Base-by-base conservation (phyloP, 2,888 invertebrate species). In the Zelleria hepariella region DNA sequence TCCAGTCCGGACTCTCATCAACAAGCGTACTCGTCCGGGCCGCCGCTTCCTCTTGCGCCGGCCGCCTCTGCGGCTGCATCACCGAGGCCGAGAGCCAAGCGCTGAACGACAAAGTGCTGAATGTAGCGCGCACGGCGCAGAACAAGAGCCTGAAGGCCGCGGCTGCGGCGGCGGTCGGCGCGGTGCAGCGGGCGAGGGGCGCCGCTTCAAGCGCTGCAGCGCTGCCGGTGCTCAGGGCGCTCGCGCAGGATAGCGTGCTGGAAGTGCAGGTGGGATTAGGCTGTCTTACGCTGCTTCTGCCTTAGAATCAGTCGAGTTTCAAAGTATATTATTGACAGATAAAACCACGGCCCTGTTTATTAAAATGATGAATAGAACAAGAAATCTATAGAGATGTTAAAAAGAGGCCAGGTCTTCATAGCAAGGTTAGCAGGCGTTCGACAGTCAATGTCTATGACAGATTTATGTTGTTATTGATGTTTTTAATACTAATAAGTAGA, bases 121-220 rank as follows among this genome's bases (percentile, higher is more conserved):
- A n/a, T 54, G n/a, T 54, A 56, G 85, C 86, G 0, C 70, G 84
- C 0, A 67, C 76, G 6, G 65, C 59, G 60, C 86, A 82, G 52
- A 73, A 70, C 48, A 63, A 67, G 24, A 62, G 75, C 68, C 7
- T 72, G 85, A 6, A 85, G 79, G 65, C 58, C 59, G 86, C 82
- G 52, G 88, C 86, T 52, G 86, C 85, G 6, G 86, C 99, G 63
- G 97, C 98, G 0, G 90, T 98, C n/a, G 99, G 99, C 47, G 98
- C 97, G 69, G 91, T 99, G 55, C 98, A 98, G 86, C 91, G 97
- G 32, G 98, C 98, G 70, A 94, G 98, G 0, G 98, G 99, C 6
- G 97, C 98, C 5, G 97, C 98, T 1, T 96, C 97, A 2, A 96
- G 97, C 64, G 98, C 98, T 73, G 96, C 98, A 2, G 98, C 97